phyloP scores from a whole-genome alignment of 2,888 invertebrate species.

The Mesorhabditis sp. region DNA sequence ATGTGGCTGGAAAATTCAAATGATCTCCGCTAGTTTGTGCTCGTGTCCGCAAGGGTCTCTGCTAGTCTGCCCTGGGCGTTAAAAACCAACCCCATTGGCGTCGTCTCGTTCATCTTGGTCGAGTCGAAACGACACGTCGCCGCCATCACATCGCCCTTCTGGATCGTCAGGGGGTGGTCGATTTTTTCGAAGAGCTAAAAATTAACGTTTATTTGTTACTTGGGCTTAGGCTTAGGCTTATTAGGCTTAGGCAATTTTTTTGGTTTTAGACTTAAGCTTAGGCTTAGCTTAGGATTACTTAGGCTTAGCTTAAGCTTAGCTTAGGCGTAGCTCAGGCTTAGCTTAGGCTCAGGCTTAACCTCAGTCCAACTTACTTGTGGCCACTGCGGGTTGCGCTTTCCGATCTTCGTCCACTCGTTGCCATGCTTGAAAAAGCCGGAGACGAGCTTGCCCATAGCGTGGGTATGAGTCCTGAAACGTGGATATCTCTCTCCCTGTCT shows the following conservation, averaged over 20 bases:
- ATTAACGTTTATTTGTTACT: neutral
- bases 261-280: neutral
- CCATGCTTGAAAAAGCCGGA: slow-evolving; percentile 60
- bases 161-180: slow-evolving; percentile 58
- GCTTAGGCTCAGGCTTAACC: too few relatives aligned
- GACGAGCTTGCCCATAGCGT: slow-evolving; percentile 61
- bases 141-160: slow-evolving; percentile 62
- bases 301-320: too few relatives aligned
- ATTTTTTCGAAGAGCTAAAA: slow-evolving; percentile 65
- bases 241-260: neutral
- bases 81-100: slow-evolving; percentile 62
- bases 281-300: too few relatives aligned
- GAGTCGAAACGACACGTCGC: slow-evolving; percentile 66
- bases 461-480: slow-evolving; percentile 65
- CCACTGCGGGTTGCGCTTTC: slow-evolving; percentile 67
- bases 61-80: neutral
- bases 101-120: slow-evolving; percentile 57
- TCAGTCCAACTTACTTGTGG: slow-evolving; percentile 62
- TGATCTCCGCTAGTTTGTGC: too few relatives aligned
- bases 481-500: too few relatives aligned
- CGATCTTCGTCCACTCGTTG: slow-evolving; percentile 58
- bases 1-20: slow-evolving; percentile 56
- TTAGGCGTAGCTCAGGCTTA: too few relatives aligned
- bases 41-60: neutral
- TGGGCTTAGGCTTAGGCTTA: neutral